A percentile compares a stretch with the other conserved stretches of the same genome.
phyloP scores from a whole-genome alignment of 2,797 vertebrate species.

The Mus spretus region DNA sequence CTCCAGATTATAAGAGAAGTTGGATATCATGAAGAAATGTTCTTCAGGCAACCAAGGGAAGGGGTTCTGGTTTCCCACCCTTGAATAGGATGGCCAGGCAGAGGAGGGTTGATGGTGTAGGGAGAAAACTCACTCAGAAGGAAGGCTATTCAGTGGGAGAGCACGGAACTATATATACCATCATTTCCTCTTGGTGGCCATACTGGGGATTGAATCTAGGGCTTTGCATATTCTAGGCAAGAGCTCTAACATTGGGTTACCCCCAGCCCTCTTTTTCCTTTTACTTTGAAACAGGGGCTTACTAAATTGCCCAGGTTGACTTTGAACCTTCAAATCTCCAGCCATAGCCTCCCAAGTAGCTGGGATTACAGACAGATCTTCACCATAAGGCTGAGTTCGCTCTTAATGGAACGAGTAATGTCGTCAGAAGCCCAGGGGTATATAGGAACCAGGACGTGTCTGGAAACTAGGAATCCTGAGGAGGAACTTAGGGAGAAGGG shows the following conservation, averaged over 20 bases:
- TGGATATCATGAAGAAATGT: neutral
- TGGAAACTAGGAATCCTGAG: neutral
- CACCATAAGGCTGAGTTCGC: neutral
- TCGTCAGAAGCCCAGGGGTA: neutral
- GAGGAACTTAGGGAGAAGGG: neutral
- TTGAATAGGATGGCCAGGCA: neutral
- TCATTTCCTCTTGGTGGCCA: neutral
- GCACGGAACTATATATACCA: neutral
- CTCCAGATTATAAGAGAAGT: neutral
- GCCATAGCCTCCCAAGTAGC: neutral
- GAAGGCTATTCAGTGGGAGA: neutral
- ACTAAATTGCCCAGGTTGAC: neutral
- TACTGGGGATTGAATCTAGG: neutral
- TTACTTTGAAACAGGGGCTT: neutral
- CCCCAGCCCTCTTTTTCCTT: neutral
- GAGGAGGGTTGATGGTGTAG: neutral
- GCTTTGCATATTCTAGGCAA: too few species aligned
- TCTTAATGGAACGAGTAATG: neutral
- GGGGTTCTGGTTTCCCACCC: neutral
- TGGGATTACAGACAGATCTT: neutral
- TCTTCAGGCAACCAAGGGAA: neutral
- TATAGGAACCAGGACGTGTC: neutral
- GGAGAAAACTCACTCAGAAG: too few species aligned
- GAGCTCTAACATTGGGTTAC: neutral
- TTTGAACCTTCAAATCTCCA: neutral